Evolutionary conservation across 2,113 vertebrate species (phyloP).

Genomic region (Corydoras sp.): DNA sequence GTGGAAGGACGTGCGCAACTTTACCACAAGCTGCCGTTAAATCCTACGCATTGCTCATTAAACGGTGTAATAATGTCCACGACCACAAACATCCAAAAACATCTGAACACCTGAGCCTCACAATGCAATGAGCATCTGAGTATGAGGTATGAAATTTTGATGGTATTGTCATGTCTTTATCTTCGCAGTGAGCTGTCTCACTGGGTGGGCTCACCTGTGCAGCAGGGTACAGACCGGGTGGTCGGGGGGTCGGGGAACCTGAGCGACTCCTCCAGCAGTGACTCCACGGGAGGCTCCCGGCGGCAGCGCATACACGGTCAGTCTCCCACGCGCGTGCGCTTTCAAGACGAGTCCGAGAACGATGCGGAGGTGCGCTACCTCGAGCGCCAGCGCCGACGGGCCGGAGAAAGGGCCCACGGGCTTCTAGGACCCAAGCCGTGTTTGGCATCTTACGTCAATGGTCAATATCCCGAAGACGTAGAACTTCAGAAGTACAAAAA

Average conservation of each 20-base stretch:
- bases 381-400: slow-evolving; percentile 68
- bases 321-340: slow-evolving; percentile 75
- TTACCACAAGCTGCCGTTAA: too few relatives aligned
- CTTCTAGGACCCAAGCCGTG: slow-evolving; percentile 64
- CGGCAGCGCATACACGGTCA: slow-evolving; percentile 48
- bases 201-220: slow-evolving; percentile 35
- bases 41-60: too few relatives aligned
- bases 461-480: slow-evolving; percentile 18
- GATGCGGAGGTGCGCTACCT: slow-evolving; percentile 80
- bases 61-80: too few relatives aligned
- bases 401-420: slow-evolving; percentile 45
- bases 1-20: too few relatives aligned
- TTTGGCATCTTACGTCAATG: slow-evolving; percentile 51
- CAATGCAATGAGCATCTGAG: too few relatives aligned
- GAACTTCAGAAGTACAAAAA: slow-evolving; percentile 24
- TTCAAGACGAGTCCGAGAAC: slow-evolving; percentile 80
- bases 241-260: slow-evolving; percentile 53
- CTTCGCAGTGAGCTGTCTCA: slow-evolving; percentile 36
- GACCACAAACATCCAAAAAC: too few relatives aligned
- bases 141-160: too few relatives aligned
- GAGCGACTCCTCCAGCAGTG: slow-evolving; percentile 66
- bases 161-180: background rate
- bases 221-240: slow-evolving; percentile 37
- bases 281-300: slow-evolving; percentile 51
- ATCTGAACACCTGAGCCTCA: too few relatives aligned